Conservation (phyloP, 2,797 vertebrate species). For the Falco rusticolus region DNA sequence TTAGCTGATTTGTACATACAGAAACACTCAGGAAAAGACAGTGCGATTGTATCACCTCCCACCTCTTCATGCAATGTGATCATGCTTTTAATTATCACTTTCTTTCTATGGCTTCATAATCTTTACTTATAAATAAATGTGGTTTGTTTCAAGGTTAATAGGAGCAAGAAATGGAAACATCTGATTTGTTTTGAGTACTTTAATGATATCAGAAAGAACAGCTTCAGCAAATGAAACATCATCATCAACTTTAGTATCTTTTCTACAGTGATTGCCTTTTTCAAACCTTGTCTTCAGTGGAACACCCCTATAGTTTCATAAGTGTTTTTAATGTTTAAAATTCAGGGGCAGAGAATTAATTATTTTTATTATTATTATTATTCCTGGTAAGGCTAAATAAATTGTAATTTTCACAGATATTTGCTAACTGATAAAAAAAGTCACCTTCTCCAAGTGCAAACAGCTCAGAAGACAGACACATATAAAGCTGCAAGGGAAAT, state of each 20-base stretch:
- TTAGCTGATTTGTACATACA: not conserved
- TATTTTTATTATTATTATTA: too few species aligned
- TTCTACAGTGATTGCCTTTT: not conserved
- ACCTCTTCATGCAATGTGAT: not conserved
- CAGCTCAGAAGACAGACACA: not conserved
- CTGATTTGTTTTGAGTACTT: not conserved
- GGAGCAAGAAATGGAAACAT: not conserved
- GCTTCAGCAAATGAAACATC: not conserved
- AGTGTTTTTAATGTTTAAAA: not conserved
- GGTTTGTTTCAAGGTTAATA: not conserved
- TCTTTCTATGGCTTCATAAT: not conserved
- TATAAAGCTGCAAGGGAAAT: not conserved
- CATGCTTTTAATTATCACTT: not conserved
- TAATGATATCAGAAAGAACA: not conserved
- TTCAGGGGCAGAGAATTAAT: not conserved
- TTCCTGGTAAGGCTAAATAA: not conserved
- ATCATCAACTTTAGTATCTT: not conserved
- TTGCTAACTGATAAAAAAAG: not conserved
- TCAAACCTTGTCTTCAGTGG: not conserved
- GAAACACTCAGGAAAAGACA: not conserved
- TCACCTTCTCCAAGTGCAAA: not conserved
- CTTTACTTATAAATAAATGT: not conserved
- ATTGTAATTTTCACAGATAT: not conserved
- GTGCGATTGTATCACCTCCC: not conserved
- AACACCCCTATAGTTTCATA: not conserved